Evolutionary conservation across 1,140 invertebrate species (phyloP).

Genomic region (Bombus waltoni): DNA sequence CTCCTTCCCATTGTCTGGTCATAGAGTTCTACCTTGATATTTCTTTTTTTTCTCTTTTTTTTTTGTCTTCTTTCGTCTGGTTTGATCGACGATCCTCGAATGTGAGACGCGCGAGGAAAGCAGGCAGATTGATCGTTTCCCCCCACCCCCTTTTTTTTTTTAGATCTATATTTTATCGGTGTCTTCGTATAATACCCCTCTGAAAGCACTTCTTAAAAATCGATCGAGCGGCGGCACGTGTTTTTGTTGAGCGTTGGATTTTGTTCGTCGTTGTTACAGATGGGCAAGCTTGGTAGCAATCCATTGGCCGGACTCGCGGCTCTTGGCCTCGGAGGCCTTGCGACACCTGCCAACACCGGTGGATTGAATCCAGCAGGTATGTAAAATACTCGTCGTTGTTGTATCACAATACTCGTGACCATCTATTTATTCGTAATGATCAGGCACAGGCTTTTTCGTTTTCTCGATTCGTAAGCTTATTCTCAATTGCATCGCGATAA

Average conservation of each 20-base stretch:
- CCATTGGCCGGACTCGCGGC: conserved; percentile 93
- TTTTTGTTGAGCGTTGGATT: conserved; percentile 73
- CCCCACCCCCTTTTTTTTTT: not conserved
- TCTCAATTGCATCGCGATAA: too few species aligned
- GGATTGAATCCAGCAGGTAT: conserved; percentile 95
- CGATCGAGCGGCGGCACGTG: conserved; percentile 2
- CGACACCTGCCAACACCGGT: conserved; percentile 89
- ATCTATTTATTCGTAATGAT: too few species aligned
- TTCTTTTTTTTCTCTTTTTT: too few species aligned
- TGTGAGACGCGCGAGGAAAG: conserved; percentile 54
- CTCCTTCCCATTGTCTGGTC: not conserved
- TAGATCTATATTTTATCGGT: conserved; percentile 57
- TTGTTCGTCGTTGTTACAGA: conserved; percentile 85
- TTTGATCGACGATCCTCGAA: conserved; percentile 54
- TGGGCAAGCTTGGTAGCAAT: conserved; percentile 91
- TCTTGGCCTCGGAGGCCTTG: conserved; percentile 91
- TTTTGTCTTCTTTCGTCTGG: conserved; percentile 16
- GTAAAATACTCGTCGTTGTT: not conserved
- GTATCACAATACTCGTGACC: not conserved
- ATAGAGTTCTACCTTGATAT: not conserved
- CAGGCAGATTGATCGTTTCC: conserved; percentile 48
- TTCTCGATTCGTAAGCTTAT: too few species aligned
- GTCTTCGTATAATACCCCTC: conserved; percentile 53
- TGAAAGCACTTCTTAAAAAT: conserved; percentile 31
- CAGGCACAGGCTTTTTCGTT: too few species aligned